Conservation (phyloP, 2,797 vertebrate species). For the Acanthornis magna region DNA sequence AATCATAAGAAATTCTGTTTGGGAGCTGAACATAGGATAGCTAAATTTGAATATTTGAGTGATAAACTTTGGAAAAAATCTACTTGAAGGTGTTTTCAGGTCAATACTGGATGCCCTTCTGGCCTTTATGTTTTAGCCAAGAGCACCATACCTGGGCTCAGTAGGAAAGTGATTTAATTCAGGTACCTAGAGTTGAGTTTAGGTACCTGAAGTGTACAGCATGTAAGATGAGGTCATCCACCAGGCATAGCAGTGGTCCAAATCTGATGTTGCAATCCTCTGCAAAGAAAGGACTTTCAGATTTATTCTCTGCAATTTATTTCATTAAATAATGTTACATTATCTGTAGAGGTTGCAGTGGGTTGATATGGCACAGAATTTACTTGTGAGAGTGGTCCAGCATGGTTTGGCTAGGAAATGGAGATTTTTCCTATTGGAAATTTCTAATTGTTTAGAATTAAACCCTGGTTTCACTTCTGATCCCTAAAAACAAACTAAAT, state of each 20-base stretch:
- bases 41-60: not conserved
- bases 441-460: not conserved
- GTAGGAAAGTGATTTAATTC: not conserved
- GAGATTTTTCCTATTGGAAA: not conserved
- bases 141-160: not conserved
- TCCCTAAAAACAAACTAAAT: not conserved
- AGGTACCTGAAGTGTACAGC: not conserved
- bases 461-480: not conserved
- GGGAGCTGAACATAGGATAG: not conserved
- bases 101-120: not conserved
- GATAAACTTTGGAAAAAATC: not conserved
- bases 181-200: not conserved
- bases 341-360: not conserved
- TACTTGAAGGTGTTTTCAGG: not conserved
- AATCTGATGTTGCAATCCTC: not conserved
- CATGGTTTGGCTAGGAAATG: not conserved
- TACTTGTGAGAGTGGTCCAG: not conserved
- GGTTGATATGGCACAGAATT: not conserved
- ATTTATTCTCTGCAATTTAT: not conserved
- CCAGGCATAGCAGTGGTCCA: not conserved
- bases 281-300: not conserved
- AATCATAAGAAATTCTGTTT: not conserved
- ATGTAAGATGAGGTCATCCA: not conserved
- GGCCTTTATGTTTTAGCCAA: not conserved
- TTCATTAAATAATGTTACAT: not conserved